Evolutionary conservation across 2,797 vertebrate species (phyloP).

Genomic region (Microhierax caerulescens): DNA sequence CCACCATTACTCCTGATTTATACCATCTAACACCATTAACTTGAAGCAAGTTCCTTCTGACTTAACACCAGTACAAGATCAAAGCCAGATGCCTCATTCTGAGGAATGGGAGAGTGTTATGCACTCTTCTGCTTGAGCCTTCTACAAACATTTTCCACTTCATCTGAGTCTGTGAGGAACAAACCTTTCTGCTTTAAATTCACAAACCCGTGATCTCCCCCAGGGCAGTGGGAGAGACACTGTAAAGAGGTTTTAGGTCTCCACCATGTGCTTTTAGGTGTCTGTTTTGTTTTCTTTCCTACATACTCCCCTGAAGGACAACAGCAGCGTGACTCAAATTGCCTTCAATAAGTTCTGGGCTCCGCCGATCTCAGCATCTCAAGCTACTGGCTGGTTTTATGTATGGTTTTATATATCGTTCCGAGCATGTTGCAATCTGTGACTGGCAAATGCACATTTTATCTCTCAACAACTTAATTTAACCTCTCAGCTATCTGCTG

Average conservation of each 20-base stretch:
- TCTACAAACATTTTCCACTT: background rate
- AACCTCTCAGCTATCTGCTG: background rate
- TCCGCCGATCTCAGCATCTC: background rate
- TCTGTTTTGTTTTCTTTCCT: background rate
- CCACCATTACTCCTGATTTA: background rate
- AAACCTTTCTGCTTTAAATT: background rate
- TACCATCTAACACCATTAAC: background rate
- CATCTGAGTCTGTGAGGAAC: background rate
- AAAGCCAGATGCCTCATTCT: background rate
- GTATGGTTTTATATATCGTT: background rate
- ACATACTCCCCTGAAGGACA: fast-evolving
- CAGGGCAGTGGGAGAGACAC: background rate
- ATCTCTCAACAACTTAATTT: background rate
- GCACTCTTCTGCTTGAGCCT: background rate
- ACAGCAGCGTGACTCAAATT: background rate
- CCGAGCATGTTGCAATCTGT: fast-evolving
- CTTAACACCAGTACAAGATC: background rate
- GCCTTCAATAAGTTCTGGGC: background rate
- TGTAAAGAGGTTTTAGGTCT: background rate
- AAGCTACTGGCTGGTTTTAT: background rate
- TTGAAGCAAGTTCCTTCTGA: background rate
- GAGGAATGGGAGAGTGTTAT: background rate
- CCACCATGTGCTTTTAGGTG: background rate
- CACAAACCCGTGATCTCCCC: background rate
- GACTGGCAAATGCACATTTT: background rate